These are phyloP conservation scores for Ennomos quercinarius DNA, from an alignment of 2,888 invertebrate genomes.

Conservation along the genomic window DNA sequence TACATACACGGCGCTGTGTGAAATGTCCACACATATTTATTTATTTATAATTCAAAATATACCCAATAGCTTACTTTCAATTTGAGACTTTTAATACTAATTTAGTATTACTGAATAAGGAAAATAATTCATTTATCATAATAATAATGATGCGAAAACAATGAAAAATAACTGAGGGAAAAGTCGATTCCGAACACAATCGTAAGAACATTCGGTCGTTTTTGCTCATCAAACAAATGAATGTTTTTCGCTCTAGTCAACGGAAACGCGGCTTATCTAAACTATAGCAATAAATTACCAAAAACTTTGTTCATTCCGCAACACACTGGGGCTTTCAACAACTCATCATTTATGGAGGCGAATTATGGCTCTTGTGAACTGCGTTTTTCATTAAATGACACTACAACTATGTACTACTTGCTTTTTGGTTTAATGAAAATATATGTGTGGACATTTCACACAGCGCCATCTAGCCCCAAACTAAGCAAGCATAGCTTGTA, in stretches of 20 bases:
- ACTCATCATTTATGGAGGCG: slow-evolving; percentile 61
- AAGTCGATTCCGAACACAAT: slow-evolving; percentile 17
- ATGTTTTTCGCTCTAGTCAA: slow-evolving; percentile 15
- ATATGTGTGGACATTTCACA: no score
- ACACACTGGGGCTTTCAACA: slow-evolving; percentile 64
- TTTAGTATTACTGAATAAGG: no score
- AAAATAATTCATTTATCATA: no score
- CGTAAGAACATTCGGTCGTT: slow-evolving; percentile 16
- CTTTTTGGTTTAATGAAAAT: no score
- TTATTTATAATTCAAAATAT: no score
- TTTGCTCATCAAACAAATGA: slow-evolving; percentile 17
- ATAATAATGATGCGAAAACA: not conserved
- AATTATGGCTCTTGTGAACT: slow-evolving; percentile 55
- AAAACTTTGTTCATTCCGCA: slow-evolving; percentile 66
- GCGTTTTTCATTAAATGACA: slow-evolving; percentile 57
- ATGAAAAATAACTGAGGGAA: slow-evolving; percentile 13
- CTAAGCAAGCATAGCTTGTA: no score
- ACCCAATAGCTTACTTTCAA: no score
- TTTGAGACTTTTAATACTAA: no score
- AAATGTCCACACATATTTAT: no score
- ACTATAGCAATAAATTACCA: slow-evolving; percentile 75
- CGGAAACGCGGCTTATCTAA: slow-evolving; percentile 52
- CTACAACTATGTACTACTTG: no score
- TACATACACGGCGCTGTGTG: no score
- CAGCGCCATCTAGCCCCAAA: no score